Evolutionary conservation across 2,797 vertebrate species (phyloP), one percentile per base, ranked within the genome.

Genomic region (Heliangelus exortis): DNA sequence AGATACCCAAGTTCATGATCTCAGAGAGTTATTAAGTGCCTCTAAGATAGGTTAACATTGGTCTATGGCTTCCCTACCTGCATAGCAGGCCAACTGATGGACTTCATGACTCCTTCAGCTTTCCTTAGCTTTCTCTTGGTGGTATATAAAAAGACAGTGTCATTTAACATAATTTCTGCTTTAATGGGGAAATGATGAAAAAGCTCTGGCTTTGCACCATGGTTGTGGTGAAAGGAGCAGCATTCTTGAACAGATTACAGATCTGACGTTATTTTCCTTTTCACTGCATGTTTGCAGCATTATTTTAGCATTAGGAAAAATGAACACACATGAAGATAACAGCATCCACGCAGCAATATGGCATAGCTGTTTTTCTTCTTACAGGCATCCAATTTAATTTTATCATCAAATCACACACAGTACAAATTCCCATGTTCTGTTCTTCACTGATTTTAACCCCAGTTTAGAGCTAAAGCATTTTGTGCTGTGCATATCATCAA

Each of bases 231-330:
- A 96, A 96, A 94, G 93, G 92, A 96, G 91, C 95, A 96, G 58
- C 89, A 80, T 73, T 82, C 53, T 58, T 4, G 14, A 95, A 87
- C 87, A 92, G 93, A 89, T 82, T 91, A 94, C 12, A 87, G 90
- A 83, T 74, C 54, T 78, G 88, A 93, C 1, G 18, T 71, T 89
- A 93, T 89, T 95, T 93, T 85, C 81, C 78, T 59, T 92, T 77
- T 57, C 50, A 31, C 45, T 77, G 68, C 76, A 43, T 85, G 84
- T 93, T 90, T 95, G 79, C 51, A 90, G 84, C 72, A 57, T 89
- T 90, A 92, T 94, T 96, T 95, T 87, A 87, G 75, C 77, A 65
- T 92, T 75, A 71, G 72, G 95, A 84, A 62, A 95, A 90, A 89
- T 18, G 81, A 92, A 85, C 90, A 81, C 79, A 87, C 47, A 23